Evolutionary conservation across 2,113 vertebrate genomes (phyloP).

Genomic region (Helogale parvula): DNA sequence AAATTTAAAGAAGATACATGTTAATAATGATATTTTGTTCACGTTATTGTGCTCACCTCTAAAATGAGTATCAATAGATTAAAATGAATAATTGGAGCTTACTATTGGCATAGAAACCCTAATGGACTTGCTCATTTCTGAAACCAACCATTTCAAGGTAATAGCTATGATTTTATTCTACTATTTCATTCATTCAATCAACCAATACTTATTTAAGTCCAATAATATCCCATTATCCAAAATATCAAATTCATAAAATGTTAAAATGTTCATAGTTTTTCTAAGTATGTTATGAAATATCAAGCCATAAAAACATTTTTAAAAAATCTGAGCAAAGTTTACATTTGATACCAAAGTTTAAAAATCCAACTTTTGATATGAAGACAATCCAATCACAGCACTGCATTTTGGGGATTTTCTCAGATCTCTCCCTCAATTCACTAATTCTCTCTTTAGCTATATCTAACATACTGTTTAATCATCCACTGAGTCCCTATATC

Average conservation of each 20-base stretch:
- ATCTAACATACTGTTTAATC: not conserved
- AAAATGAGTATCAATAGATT: not conserved
- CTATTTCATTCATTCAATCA: not conserved
- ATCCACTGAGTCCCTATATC: not conserved
- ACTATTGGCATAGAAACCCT: not conserved
- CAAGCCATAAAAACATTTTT: not conserved
- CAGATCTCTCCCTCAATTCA: not conserved
- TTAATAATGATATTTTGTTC: not conserved
- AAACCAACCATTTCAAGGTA: not conserved
- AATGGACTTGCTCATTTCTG: not conserved
- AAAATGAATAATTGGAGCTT: not conserved
- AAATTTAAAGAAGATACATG: not conserved
- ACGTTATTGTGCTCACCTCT: not conserved
- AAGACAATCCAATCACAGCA: not conserved
- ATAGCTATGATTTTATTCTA: not conserved
- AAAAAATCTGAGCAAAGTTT: not conserved
- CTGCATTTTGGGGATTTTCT: not conserved
- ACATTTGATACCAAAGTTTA: not conserved
- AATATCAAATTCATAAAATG: not conserved
- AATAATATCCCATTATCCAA: not conserved
- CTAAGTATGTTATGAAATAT: conserved; percentile 17
- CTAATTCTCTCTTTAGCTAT: not conserved
- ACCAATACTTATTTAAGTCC: not conserved
- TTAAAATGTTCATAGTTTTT: not conserved
- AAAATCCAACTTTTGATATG: not conserved